Evolutionary conservation across 1,140 invertebrate species (phyloP), one percentile per base, ranked within the genome.

Genomic region (Contarinia nasturtii): DNA sequence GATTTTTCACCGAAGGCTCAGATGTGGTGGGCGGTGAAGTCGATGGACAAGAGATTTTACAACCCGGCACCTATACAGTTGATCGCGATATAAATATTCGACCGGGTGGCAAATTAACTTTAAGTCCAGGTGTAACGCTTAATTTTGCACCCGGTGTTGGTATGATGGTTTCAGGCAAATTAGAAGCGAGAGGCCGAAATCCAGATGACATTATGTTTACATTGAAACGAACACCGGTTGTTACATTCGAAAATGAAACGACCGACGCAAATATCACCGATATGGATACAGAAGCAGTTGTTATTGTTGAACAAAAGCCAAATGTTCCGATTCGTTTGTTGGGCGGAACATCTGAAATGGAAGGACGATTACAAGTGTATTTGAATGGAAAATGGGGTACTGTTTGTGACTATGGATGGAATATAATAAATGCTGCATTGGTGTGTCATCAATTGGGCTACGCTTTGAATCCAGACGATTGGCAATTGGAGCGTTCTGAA

Each of bases 341-440:
- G 2, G 86, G 84, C 27, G 82, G 86, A 8, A 71, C 73, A 48
- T 80, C 76, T 1, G 70, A 68, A 21, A 71, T 76, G 40, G 86
- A 90, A 69, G 86, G 86, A 18, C 69, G 85, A 51, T 60, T 91
- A 20, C 85, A 90, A 68, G 73, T 88, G 0, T 72, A 78, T 54
- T 68, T 95, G 7, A 77, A 82, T 50, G 74, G 80, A 15, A 78
- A 79, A 63, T 98, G 95, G 94, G 94, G 94, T 43, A 95, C 91
- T 1, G 86, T 99, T 4, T 99, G 95, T 58, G 89, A 90, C 67
- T 87, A 97, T 60, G 84, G 82, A 21, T 99, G 94, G 91, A 93
- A 79, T 42, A 80, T 88, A n/a, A 70, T 78, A 41, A 82, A 91
- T 55, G 91, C 95, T 2, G 83, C 89, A 0, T 64, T 98, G 18